phyloP scores from a whole-genome alignment of 2,888 invertebrate species.

The Slavum lentiscoides region DNA sequence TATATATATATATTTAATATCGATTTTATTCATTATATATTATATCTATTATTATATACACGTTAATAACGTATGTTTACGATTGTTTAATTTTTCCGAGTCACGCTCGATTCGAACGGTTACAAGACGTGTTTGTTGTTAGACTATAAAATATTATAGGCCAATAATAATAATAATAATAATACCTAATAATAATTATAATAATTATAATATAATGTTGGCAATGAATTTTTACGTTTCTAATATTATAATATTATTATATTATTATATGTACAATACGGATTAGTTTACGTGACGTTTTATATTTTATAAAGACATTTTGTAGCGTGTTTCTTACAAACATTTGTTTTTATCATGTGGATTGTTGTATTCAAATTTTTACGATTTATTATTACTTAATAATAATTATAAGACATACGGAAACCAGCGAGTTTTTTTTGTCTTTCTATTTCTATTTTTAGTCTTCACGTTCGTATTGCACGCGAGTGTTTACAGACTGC shows the following conservation, averaged over 20 bases:
- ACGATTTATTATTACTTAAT: conserved; percentile 38
- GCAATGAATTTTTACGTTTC: conserved; percentile 43
- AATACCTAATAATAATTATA: too few species aligned
- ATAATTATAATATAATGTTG: neutral
- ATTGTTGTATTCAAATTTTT: conserved; percentile 42
- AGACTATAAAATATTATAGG: conserved; percentile 4
- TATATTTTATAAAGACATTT: conserved; percentile 45
- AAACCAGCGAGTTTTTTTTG: conserved; percentile 11
- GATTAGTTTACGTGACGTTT: conserved; percentile 48
- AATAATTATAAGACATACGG: conserved; percentile 21
- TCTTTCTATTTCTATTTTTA: neutral
- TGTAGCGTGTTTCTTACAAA: conserved; percentile 40
- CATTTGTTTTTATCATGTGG: conserved; percentile 39
- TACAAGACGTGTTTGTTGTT: conserved; percentile 19
- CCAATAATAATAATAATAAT: neutral
- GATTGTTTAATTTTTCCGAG: neutral
- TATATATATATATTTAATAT: too few species aligned
- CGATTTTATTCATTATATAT: too few species aligned
- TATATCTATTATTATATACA: neutral
- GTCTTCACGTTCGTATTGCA: neutral
- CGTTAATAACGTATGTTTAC: neutral
- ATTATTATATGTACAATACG: neutral
- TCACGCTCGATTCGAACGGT: neutral
- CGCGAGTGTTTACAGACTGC: too few species aligned
- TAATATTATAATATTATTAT: too few species aligned